A percentile compares a stretch with the other conserved stretches of the same genome.
phyloP scores from a whole-genome alignment of 2,797 vertebrate genomes.

The Paguma larvata region DNA sequence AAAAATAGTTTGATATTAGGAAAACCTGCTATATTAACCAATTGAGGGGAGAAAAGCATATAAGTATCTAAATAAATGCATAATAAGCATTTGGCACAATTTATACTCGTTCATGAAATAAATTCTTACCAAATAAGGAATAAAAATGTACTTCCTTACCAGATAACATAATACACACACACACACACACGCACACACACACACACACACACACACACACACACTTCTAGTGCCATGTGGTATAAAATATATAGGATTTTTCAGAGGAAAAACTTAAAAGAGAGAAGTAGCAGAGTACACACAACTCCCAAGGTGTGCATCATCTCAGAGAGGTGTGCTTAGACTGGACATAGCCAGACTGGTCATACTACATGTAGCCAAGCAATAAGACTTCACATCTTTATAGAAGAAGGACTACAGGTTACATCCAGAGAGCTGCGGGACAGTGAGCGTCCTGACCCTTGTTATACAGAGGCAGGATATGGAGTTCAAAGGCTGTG shows the following conservation, averaged over 20 bases:
- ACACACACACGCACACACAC: neutral
- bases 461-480: accelerated
- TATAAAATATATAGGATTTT: neutral
- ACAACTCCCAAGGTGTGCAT: too few species aligned
- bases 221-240: neutral
- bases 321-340: neutral
- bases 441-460: neutral
- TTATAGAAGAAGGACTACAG: neutral
- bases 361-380: accelerated
- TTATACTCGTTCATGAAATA: neutral
- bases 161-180: neutral
- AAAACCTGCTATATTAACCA: neutral
- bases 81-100: neutral
- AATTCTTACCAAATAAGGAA: neutral
- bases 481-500: neutral
- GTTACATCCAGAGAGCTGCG: accelerated
- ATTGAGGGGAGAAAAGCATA: neutral
- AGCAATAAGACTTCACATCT: accelerated
- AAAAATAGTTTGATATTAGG: neutral
- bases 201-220: neutral
- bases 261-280: neutral
- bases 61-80: neutral
- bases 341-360: neutral
- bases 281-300: neutral
- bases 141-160: neutral